Base-by-base conservation (phyloP, 1,140 invertebrate genomes). In the Brachionus sp. region DNA sequence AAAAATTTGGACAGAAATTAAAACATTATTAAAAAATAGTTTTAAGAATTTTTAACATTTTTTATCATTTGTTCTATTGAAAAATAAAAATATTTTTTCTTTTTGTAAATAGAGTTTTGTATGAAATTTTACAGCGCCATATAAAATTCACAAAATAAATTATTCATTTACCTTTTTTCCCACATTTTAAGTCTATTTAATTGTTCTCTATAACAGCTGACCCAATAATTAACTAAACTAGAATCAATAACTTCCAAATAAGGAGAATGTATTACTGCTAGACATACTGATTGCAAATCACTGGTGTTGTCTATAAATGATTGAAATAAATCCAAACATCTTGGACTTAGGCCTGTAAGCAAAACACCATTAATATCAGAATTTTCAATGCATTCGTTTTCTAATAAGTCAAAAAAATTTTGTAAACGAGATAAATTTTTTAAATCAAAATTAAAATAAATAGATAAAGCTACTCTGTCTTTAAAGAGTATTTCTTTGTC, bases 211-310 rank as follows among this genome's bases (percentile, higher is more conserved):
- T 94, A 94, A 88, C 92, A 93, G 84, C 91, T 90, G 37, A 95
- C 92, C 94, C 94, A 95, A 86, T 91, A 90, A 86, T 91, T 90
- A 37, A 92, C 91, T 23, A 86, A 84, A 84, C 90, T 89, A 85
- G 92, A 86, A 90, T 85, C 91, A 87, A 92, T 88, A 44, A 94
- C 89, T 86, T 93, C 92, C 19, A 83, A 33, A 91, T 88, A 16
- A 87, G 84, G 90, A 91, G 73, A 53, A 91, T 93, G 88, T 33
- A 95, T 92, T 6, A 93, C 92, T 84, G 96, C 91, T 73, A 96
- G 89, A 86, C 93, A 92, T 2, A 93, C 94, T 33, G 94, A 95
- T 90, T 98, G 96, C 75, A 98, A 92, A 90, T 98, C 96, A 37
- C 93, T 93, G 0, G 94, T 94, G n/a, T 90, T 89, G 88, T 98